Conservation (phyloP, 2,113 vertebrate genomes). For the Pseudonaja textilis region DNA sequence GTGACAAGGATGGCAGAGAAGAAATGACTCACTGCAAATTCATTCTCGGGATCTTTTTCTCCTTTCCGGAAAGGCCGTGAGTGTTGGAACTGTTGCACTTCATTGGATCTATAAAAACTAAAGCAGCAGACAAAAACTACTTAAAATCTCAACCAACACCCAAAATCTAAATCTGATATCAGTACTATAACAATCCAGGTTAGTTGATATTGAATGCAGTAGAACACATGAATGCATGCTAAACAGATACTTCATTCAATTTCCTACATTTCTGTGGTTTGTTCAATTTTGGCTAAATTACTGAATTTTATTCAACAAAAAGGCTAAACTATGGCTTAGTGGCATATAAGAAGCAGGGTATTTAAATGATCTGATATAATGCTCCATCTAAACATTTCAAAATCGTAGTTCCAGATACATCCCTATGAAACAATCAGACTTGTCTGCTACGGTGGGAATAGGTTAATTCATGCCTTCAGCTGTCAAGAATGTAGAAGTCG, state of each 20-base stretch:
- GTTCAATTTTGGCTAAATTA: background rate
- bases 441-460: background rate
- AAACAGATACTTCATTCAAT: background rate
- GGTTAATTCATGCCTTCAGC: background rate
- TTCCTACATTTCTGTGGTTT: background rate
- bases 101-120: conserved; percentile 94
- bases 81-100: conserved; percentile 90
- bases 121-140: background rate
- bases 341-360: background rate
- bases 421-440: background rate
- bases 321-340: background rate
- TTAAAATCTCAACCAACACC: background rate
- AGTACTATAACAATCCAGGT: background rate
- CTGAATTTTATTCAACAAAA: background rate
- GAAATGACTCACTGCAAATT: conserved; percentile 87
- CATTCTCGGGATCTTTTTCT: conserved; percentile 92
- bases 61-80: conserved; percentile 92
- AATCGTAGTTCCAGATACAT: background rate
- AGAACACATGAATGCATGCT: background rate
- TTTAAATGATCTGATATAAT: background rate
- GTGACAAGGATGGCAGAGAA: background rate
- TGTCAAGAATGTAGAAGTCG: background rate
- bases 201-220: background rate
- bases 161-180: background rate
- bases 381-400: background rate